Conservation (phyloP, 2,113 vertebrate genomes). For the Bos taurus region DNA sequence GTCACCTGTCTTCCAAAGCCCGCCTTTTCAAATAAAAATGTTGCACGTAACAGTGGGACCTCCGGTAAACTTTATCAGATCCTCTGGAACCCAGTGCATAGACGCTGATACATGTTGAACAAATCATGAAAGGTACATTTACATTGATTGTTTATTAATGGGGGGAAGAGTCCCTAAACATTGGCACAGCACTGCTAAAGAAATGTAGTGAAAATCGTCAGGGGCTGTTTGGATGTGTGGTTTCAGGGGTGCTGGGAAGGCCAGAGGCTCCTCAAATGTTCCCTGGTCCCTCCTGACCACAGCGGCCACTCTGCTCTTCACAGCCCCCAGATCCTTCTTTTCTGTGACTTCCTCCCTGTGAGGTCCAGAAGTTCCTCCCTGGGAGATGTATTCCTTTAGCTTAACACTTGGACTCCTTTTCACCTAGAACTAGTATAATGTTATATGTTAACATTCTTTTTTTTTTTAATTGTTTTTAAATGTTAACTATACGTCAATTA, state of each 20-base stretch:
- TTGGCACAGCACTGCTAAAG: neutral
- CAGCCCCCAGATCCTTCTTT: neutral
- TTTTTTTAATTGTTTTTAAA: neutral
- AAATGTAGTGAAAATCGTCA: neutral
- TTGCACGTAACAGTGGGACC: neutral
- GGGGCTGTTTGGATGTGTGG: neutral
- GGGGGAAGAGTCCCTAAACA: too few species aligned
- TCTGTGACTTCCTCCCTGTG: neutral
- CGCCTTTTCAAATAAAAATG: neutral
- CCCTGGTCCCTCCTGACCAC: neutral
- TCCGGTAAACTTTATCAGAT: neutral
- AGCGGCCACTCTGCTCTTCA: neutral
- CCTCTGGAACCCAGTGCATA: neutral
- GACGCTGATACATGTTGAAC: neutral
- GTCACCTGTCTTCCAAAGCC: neutral
- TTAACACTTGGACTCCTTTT: neutral
- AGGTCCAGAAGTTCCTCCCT: neutral
- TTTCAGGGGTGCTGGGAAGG: neutral
- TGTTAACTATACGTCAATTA: neutral
- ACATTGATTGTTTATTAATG: too few species aligned
- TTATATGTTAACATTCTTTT: neutral
- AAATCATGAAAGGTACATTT: neutral
- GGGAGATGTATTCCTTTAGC: neutral
- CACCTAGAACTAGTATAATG: neutral
- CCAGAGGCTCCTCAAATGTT: neutral